phyloP scores from a whole-genome alignment of 1,140 invertebrate species.

The Arion vulgaris region DNA sequence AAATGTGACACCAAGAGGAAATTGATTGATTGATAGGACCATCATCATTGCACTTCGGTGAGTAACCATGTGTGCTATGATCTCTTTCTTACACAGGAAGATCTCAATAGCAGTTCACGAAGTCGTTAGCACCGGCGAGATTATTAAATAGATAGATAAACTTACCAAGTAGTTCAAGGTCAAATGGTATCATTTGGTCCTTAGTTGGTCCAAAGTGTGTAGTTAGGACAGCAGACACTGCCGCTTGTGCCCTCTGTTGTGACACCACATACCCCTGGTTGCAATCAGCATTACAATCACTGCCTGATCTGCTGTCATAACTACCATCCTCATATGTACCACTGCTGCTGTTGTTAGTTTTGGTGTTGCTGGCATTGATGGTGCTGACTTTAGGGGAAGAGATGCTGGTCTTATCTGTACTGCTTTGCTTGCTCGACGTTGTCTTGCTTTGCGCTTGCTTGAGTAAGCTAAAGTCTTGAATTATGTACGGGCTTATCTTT shows the following conservation, averaged over 20 bases:
- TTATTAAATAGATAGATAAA: no score
- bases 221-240: conserved; percentile 48
- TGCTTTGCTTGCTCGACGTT: background rate
- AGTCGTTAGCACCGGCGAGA: no score
- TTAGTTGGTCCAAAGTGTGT: conserved; percentile 53
- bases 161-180: conserved; percentile 45
- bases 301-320: background rate
- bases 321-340: background rate
- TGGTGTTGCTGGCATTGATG: conserved; percentile 7
- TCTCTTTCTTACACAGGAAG: no score
- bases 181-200: conserved; percentile 52
- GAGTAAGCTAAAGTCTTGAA: conserved; percentile 21
- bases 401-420: background rate
- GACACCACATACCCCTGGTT: background rate
- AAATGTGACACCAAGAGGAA: no score
- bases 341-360: conserved; percentile 23
- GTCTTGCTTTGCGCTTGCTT: background rate
- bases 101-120: no score
- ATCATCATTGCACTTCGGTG: no score
- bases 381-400: background rate
- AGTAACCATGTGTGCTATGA: no score
- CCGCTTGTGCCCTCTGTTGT: conserved; percentile 38
- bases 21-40: no score
- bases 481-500: conserved; percentile 1
- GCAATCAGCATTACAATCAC: background rate